Evolutionary conservation across 1,140 invertebrate species (phyloP).

Genomic region (Aricia agestis): DNA sequence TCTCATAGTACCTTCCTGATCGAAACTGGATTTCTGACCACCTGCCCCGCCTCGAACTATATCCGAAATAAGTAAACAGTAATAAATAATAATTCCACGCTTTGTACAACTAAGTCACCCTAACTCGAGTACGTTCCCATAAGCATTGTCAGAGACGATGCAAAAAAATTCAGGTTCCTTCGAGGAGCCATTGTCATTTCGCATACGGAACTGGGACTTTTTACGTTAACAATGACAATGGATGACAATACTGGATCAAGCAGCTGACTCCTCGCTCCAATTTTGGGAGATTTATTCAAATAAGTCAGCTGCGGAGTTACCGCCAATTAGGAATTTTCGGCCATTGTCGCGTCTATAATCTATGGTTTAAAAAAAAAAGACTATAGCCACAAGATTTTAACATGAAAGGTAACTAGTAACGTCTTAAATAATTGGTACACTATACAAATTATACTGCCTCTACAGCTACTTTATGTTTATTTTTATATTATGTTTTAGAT

Average conservation of each 20-base stretch:
- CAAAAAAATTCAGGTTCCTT: constrained; percentile 55
- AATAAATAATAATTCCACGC: constrained; percentile 30
- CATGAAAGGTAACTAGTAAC: neutral
- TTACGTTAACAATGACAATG: constrained; percentile 43
- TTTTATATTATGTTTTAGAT: too few relatives aligned
- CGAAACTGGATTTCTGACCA: neutral
- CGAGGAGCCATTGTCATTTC: constrained; percentile 55
- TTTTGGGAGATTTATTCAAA: constrained; percentile 44
- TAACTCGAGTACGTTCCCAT: constrained; percentile 45
- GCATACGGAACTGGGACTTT: constrained; percentile 53
- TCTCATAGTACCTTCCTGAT: neutral
- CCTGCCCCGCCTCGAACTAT: constrained; percentile 6
- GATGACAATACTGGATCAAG: constrained; percentile 47
- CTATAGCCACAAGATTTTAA: neutral
- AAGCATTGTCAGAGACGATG: constrained; percentile 61
- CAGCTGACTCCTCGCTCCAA: constrained; percentile 54
- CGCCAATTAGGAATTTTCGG: constrained; percentile 11
- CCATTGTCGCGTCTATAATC: neutral
- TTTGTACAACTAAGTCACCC: constrained; percentile 17
- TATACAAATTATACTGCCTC: too few relatives aligned
- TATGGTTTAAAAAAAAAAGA: neutral
- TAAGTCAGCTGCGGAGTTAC: constrained; percentile 21
- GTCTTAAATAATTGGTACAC: too few relatives aligned
- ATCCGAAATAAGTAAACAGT: constrained; percentile 30
- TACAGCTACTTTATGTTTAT: too few relatives aligned